These are phyloP conservation scores for Apus apus DNA, from an alignment of 2,113 vertebrate genomes.

Conservation along the genomic window DNA sequence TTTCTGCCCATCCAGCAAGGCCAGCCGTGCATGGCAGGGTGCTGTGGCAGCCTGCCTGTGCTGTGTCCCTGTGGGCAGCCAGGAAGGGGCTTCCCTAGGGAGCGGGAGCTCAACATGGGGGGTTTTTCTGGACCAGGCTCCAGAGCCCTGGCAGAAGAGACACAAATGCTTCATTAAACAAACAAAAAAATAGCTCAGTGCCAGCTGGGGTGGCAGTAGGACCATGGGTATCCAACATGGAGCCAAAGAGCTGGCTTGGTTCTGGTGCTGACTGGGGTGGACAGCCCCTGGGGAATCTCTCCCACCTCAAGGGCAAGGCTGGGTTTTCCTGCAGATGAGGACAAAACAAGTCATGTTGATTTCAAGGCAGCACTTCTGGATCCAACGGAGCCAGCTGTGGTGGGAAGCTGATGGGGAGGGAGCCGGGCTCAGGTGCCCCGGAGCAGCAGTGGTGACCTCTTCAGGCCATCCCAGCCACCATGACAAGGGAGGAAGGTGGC, in stretches of 20 bases:
- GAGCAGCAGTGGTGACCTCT: background rate
- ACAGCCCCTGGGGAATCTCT: background rate
- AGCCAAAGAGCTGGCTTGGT: background rate
- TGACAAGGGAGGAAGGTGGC: background rate
- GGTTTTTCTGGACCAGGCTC: background rate
- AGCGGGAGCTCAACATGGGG: fast-evolving
- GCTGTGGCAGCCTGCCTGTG: background rate
- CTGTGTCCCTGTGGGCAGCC: fast-evolving
- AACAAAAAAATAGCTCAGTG: fast-evolving
- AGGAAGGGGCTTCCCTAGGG: background rate
- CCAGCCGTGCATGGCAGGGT: background rate
- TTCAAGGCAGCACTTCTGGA: background rate
- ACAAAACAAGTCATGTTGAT: background rate
- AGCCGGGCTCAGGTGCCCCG: fast-evolving
- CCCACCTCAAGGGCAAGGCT: background rate
- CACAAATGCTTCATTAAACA: background rate
- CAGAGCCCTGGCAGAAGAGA: background rate
- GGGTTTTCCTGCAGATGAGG: background rate
- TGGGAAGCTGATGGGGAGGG: background rate
- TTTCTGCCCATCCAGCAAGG: fast-evolving
- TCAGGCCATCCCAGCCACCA: background rate
- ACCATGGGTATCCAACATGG: background rate
- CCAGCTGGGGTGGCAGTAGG: background rate
- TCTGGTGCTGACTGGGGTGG: background rate
- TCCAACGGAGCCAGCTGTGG: background rate